Evolutionary conservation across 2,113 vertebrate species (phyloP).

Genomic region (Dromaius novaehollandiae): DNA sequence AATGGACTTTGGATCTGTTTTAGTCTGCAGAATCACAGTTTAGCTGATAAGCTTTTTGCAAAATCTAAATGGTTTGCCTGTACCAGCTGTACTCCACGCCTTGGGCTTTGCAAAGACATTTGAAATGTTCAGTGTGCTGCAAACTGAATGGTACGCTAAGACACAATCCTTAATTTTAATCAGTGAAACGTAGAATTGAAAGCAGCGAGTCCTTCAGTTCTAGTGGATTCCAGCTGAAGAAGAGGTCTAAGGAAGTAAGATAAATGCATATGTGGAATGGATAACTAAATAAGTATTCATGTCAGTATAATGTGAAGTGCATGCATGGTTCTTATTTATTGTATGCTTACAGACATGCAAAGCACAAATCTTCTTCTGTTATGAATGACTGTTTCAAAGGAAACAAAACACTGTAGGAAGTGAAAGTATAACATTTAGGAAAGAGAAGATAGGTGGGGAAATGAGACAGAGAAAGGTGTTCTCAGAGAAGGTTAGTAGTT

Average conservation of each 20-base stretch:
- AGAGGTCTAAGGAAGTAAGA: constrained; percentile 9
- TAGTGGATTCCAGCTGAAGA: constrained; percentile 5
- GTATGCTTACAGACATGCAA: not conserved
- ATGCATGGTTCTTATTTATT: constrained; percentile 17
- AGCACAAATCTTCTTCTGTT: not conserved
- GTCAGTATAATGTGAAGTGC: constrained; percentile 39
- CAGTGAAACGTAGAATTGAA: not conserved
- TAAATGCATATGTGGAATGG: constrained; percentile 10
- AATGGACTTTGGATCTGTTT: constrained; percentile 10
- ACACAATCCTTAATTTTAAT: constrained; percentile 33
- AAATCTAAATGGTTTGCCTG: constrained; percentile 16
- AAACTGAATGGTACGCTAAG: constrained; percentile 20
- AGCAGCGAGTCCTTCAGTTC: constrained; percentile 14
- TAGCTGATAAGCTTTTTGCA: constrained; percentile 44
- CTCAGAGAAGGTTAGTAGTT: not conserved
- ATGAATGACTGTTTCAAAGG: not conserved
- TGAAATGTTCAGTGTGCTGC: not conserved
- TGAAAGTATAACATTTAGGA: not conserved
- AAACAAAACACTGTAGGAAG: not conserved
- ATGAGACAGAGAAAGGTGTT: not conserved
- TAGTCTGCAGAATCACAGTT: not conserved
- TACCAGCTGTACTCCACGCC: constrained; percentile 18
- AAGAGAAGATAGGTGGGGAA: not conserved
- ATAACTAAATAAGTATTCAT: constrained; percentile 35
- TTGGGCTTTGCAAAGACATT: not conserved